Percentiles rank a stretch among this genome's conserved stretches.
Conservation (phyloP, 2,797 vertebrate genomes). For the Rachycentron canadum region DNA sequence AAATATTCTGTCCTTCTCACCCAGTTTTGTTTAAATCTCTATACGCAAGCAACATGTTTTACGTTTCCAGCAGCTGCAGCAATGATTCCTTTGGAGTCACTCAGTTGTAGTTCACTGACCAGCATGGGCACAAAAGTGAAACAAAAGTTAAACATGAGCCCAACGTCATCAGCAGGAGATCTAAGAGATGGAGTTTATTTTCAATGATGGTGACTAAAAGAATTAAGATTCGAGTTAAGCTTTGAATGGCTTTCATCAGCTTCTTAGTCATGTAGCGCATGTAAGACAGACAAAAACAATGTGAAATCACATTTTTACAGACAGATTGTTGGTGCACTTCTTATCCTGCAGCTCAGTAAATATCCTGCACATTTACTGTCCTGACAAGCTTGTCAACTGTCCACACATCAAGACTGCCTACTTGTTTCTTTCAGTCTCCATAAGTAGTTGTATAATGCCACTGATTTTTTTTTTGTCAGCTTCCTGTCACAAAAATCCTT, state of each 20-base stretch:
- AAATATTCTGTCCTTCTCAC: background rate
- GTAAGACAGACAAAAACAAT: conserved; percentile 14
- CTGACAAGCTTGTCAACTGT: conserved; percentile 30
- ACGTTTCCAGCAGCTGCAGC: background rate
- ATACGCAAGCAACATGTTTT: background rate
- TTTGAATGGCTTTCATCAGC: conserved; percentile 27
- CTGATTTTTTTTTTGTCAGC: background rate
- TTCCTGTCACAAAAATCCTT: background rate
- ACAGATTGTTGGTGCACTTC: conserved; percentile 18
- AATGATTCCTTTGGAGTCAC: background rate
- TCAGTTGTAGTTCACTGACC: background rate
- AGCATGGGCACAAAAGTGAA: conserved; percentile 1
- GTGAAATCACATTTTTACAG: conserved; percentile 13
- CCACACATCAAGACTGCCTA: conserved; percentile 6
- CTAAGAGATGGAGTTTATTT: conserved; percentile 17
- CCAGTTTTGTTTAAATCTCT: background rate
- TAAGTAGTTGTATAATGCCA: background rate
- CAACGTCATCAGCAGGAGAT: conserved; percentile 10
- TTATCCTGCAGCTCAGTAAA: conserved; percentile 28
- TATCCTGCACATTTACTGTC: conserved; percentile 5
- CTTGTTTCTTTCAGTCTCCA: background rate
- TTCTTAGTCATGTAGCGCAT: conserved; percentile 19
- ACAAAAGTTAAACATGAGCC: background rate
- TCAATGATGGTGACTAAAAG: conserved; percentile 24
- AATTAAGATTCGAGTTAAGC: conserved; percentile 23